Evolutionary conservation across 1,140 invertebrate species (phyloP), one percentile per base, ranked within the genome.

Genomic region (Bombus sylvicola): DNA sequence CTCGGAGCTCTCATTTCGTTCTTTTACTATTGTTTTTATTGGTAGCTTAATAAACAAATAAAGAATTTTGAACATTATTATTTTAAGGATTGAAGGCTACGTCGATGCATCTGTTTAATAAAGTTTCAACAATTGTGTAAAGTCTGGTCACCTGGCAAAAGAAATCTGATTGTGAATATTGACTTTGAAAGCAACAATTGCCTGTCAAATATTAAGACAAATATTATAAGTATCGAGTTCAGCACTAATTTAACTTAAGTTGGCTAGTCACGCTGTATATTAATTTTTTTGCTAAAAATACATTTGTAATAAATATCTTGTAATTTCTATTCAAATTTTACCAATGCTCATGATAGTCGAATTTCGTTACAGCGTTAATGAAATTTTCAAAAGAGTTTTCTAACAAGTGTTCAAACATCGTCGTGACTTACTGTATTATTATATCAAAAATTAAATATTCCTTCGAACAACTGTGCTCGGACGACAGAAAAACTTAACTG

Each of bases 81-180:
- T 62, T 62, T 62, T 62, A 34, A 68, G 34, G 9, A 68, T 68
- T 34, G 66, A 34, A 68, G 66, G 66, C 31, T 68, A 34, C 15
- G 18, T 22, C 18, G 31, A 3, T 6, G 66, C 8, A 15, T 37
- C 79, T 62, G 53, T 53, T 57, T 15, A 85, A 77, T 18, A 59
- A 71, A 53, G 53, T 76, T 53, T 28, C 74, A 66, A 85, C 90
- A 92, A 91, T 91, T 91, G 90, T 91, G 82, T 83, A 91, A 92
- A 91, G 88, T 92, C 88, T 92, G 87, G 78, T 57, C 80, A 85
- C 80, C 75, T 59, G 47, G 62, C 66, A 77, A 76, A 53, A 31
- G 86, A 83, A 90, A 90, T 89, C 87, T n/a, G 91, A 88, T 89
- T 75, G 34, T 86, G 68, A 88, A 80, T 85, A 68, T 87, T 89